Conservation (phyloP, 2,797 vertebrate genomes). For the Labroides dimidiatus region DNA sequence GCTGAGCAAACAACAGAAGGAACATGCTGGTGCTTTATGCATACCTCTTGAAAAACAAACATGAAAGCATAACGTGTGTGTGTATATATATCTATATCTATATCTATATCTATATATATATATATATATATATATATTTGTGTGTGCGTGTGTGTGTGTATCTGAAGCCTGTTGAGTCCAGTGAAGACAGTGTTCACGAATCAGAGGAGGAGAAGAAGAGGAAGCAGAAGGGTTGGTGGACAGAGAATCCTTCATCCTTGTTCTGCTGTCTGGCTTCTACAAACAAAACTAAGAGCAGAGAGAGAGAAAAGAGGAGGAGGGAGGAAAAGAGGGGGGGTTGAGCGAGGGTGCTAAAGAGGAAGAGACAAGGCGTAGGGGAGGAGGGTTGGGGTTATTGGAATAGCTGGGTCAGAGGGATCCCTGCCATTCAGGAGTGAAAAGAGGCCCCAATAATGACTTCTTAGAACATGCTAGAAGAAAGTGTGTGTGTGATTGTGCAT, state of each 20-base stretch:
- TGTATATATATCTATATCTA: no score
- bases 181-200: conserved; percentile 15
- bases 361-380: neutral
- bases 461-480: conserved; percentile 81
- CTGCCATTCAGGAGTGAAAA: conserved; percentile 81
- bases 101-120: conserved; percentile 48
- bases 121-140: conserved; percentile 17
- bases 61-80: conserved; percentile 40
- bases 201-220: conserved; percentile 32
- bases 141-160: conserved; percentile 42
- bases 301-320: conserved; percentile 45
- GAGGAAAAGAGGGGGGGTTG: conserved; percentile 8
- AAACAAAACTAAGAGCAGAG: conserved; percentile 70
- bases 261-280: conserved; percentile 54
- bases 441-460: conserved; percentile 89
- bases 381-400: conserved; percentile 61
- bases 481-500: conserved; percentile 22
- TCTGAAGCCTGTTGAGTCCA: conserved; percentile 35
- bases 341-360: conserved; percentile 47
- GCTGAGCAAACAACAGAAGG: conserved; percentile 1
- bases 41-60: neutral
- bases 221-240: conserved; percentile 1
- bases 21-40: neutral
- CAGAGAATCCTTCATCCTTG: conserved; percentile 33
- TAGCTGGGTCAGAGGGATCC: conserved; percentile 77